Percentiles rank a stretch among this genome's conserved stretches.
Conservation (phyloP, 2,113 vertebrate species). For the Echinops telfairi region DNA sequence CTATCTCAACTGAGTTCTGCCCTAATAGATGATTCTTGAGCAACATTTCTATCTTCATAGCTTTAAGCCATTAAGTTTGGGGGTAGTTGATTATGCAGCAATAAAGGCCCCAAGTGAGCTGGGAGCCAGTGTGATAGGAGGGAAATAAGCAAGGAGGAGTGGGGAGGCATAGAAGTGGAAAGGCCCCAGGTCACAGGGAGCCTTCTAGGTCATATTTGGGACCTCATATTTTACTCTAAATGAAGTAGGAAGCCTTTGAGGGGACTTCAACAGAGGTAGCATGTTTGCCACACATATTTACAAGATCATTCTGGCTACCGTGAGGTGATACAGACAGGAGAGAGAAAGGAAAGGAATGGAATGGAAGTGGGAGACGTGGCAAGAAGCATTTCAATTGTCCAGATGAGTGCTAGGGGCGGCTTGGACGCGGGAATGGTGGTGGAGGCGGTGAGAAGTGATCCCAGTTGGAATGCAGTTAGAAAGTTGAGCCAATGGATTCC, state of each 20-base stretch:
- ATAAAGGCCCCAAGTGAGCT: too few species aligned
- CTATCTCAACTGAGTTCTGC: not conserved
- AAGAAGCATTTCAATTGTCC: too few species aligned
- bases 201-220: not conserved
- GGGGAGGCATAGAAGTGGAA: too few species aligned
- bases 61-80: not conserved
- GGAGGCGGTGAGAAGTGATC: too few species aligned
- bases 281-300: not conserved
- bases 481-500: not conserved
- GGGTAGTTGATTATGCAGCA: not conserved
- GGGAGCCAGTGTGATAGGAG: not conserved
- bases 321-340: not conserved
- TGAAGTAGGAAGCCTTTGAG: not conserved
- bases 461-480: not conserved
- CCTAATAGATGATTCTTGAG: not conserved
- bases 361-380: too few species aligned
- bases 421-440: not conserved
- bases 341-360: too few species aligned
- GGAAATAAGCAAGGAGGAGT: too few species aligned
- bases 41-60: not conserved
- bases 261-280: not conserved
- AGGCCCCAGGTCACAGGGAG: not conserved
- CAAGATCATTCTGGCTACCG: not conserved
- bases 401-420: too few species aligned
- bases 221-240: constrained; percentile 33